These are phyloP conservation scores for Tenualosa thibaudeaui DNA, from an alignment of 2,797 vertebrate genomes.

Conservation along the genomic window DNA sequence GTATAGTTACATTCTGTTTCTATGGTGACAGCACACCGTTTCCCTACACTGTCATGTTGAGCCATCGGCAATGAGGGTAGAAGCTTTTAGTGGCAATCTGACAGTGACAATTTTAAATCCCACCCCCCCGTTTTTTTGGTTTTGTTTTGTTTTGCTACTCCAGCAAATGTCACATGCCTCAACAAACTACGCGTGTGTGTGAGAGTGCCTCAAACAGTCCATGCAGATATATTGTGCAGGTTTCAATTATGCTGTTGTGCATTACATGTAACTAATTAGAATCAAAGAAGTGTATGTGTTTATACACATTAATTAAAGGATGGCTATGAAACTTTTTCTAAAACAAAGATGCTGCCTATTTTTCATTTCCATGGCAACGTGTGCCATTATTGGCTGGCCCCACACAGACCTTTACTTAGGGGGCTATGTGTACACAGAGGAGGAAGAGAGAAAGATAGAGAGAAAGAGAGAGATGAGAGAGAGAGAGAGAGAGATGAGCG, in stretches of 20 bases:
- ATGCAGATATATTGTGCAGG: neutral
- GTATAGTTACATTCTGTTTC: slow-evolving; percentile 38
- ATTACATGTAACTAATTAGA: neutral
- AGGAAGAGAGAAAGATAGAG: too few species aligned
- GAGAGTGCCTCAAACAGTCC: neutral
- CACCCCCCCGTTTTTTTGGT: neutral
- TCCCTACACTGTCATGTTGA: neutral
- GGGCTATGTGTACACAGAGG: neutral
- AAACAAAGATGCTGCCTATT: neutral
- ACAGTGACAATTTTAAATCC: neutral
- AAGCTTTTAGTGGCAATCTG: slow-evolving; percentile 1
- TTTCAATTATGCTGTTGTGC: neutral
- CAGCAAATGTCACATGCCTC: slow-evolving; percentile 7
- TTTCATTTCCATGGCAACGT: neutral
- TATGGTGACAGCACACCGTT: slow-evolving; percentile 36
- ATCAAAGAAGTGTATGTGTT: neutral
- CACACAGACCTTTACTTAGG: neutral
- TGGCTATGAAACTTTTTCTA: neutral
- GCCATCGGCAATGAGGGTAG: neutral
- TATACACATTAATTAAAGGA: neutral
- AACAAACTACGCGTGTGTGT: neutral
- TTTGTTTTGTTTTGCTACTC: too few species aligned
- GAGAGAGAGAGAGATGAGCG: neutral
- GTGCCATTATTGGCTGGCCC: neutral
- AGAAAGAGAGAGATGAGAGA: neutral